Evolutionary conservation across 2,888 invertebrate species (phyloP).

Genomic region (Nomada flava): DNA sequence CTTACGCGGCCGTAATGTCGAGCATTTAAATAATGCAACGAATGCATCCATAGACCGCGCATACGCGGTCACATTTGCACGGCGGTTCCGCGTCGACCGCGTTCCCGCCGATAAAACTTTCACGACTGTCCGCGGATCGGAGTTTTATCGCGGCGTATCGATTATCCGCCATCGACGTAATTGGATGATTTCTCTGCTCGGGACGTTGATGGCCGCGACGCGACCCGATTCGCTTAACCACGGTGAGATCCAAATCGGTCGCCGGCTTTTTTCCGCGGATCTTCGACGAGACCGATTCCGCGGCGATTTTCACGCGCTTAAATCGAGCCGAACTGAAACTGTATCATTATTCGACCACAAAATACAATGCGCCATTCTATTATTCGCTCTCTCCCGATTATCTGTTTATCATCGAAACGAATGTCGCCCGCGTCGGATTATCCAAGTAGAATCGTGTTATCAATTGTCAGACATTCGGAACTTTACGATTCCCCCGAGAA

Average conservation of each 20-base stretch:
- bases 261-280: neutral
- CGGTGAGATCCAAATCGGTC: constrained; percentile 34
- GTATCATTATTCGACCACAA: too few relatives aligned
- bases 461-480: neutral
- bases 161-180: constrained; percentile 47
- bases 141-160: constrained; percentile 61
- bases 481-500: neutral
- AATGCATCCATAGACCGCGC: constrained; percentile 35
- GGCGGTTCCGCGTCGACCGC: constrained; percentile 49
- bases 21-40: constrained; percentile 67
- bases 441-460: neutral
- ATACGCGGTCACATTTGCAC: constrained; percentile 43
- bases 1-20: constrained; percentile 49
- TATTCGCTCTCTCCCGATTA: neutral
- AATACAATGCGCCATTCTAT: neutral
- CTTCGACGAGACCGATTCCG: neutral
- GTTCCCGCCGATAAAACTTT: constrained; percentile 61
- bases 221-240: neutral
- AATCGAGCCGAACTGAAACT: constrained; percentile 16
- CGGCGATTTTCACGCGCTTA: constrained; percentile 26
- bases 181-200: constrained; percentile 57
- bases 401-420: neutral
- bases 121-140: constrained; percentile 56
- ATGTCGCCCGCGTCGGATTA: neutral
- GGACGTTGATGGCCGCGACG: constrained; percentile 37